These are phyloP conservation scores for Magallana ariakensis DNA, from an alignment of 1,140 invertebrate species.

Conservation along the genomic window DNA sequence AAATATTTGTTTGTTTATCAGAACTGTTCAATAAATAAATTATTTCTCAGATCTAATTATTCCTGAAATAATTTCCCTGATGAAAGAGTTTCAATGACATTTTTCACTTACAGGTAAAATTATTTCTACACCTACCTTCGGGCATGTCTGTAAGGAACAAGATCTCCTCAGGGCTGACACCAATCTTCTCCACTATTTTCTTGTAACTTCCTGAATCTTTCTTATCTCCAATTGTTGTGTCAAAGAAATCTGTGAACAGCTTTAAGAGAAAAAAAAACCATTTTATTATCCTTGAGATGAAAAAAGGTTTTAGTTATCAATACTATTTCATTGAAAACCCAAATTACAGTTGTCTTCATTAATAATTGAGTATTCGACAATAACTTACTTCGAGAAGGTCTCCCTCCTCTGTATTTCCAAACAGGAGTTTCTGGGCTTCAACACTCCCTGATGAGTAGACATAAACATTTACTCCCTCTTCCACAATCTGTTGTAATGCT, in stretches of 20 bases:
- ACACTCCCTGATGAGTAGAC: conserved; percentile 96
- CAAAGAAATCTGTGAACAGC: conserved; percentile 90
- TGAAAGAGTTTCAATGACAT: too few species aligned
- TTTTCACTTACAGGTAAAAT: too few species aligned
- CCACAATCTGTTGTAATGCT: conserved; percentile 86
- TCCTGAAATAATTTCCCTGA: too few species aligned
- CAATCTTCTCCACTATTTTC: conserved; percentile 87
- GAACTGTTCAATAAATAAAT: too few species aligned
- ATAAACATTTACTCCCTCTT: conserved; percentile 85
- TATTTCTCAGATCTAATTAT: too few species aligned
- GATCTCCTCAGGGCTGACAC: conserved; percentile 84
- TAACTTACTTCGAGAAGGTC: conserved; percentile 85
- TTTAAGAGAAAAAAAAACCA: conserved; percentile 67
- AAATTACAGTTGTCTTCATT: too few species aligned
- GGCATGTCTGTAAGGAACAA: conserved; percentile 92
- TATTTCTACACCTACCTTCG: conserved; percentile 83
- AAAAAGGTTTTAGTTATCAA: too few species aligned
- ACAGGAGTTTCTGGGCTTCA: conserved; percentile 93
- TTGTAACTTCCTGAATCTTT: conserved; percentile 80
- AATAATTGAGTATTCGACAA: too few species aligned
- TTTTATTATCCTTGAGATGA: background rate
- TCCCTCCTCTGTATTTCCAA: conserved; percentile 87
- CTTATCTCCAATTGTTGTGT: conserved; percentile 91
- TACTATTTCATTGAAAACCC: too few species aligned
- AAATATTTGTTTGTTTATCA: too few species aligned